Conservation (phyloP, 1,140 invertebrate genomes). For the Elymnias hypermnestra region DNA sequence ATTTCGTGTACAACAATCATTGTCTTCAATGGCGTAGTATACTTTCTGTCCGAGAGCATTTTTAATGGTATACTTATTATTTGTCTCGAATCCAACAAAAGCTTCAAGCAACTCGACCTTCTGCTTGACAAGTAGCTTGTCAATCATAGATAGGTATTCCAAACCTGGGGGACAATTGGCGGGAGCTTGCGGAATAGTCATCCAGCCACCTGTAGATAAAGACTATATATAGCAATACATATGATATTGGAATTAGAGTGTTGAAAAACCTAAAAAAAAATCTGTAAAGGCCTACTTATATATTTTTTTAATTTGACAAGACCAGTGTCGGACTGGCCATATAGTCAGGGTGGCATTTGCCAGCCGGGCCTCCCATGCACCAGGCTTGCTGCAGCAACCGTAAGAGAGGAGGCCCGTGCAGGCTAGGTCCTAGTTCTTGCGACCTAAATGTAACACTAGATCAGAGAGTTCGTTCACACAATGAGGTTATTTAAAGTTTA, state of each 20-base stretch:
- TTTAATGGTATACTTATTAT: constrained; percentile 91
- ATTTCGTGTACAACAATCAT: constrained; percentile 85
- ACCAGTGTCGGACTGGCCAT: no score
- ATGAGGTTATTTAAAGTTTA: no score
- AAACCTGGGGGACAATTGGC: constrained; percentile 92
- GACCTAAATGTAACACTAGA: no score
- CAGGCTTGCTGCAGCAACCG: no score
- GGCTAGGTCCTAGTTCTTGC: no score
- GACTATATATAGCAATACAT: not conserved
- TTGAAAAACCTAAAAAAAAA: not conserved
- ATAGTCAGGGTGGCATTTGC: no score
- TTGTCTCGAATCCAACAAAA: constrained; percentile 91
- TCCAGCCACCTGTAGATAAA: constrained; percentile 83
- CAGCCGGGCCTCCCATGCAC: no score
- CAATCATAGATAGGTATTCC: constrained; percentile 94
- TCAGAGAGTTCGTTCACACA: no score
- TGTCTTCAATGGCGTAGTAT: constrained; percentile 90
- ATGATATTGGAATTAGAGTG: no score
- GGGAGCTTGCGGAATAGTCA: constrained; percentile 83
- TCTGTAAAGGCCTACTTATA: no score
- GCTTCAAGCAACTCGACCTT: constrained; percentile 91
- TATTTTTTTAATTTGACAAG: no score
- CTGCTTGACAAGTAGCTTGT: constrained; percentile 91
- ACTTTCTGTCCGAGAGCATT: constrained; percentile 87
- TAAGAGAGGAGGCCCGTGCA: no score